These are phyloP conservation scores for Boulengeromyrus knoepffleri DNA, from an alignment of 2,113 vertebrate species.

Conservation along the genomic window DNA sequence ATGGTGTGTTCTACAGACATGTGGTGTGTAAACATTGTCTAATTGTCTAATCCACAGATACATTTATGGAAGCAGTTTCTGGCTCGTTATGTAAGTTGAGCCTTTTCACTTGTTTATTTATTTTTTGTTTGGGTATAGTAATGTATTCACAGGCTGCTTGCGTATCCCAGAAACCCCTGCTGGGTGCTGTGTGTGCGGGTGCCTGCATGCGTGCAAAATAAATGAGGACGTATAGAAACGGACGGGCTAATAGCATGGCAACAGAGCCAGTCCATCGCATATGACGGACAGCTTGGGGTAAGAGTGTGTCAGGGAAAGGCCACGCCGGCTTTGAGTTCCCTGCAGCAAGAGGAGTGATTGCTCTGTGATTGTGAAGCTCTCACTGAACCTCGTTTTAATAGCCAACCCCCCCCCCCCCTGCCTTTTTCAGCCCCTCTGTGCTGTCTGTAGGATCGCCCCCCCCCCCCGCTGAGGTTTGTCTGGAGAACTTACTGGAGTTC, in stretches of 20 bases:
- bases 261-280: constrained; percentile 44
- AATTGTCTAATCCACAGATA: background rate
- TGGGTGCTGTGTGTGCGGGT: background rate
- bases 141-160: background rate
- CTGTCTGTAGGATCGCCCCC: background rate
- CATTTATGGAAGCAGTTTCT: background rate
- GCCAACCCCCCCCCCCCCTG: background rate
- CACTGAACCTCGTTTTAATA: background rate
- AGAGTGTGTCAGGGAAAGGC: constrained; percentile 32
- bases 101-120: background rate
- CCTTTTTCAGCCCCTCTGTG: background rate
- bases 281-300: constrained; percentile 33
- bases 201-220: background rate
- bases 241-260: constrained; percentile 52
- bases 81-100: background rate
- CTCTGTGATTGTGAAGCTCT: constrained; percentile 48
- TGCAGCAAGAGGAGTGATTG: constrained; percentile 28
- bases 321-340: constrained; percentile 36
- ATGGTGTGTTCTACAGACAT: background rate
- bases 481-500: background rate
- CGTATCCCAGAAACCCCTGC: background rate
- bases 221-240: background rate
- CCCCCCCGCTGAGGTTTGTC: background rate
- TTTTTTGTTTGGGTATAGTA: background rate
- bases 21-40: background rate